These are phyloP conservation scores for Globia sparganii DNA, from an alignment of 2,888 invertebrate genomes.

Conservation along the genomic window DNA sequence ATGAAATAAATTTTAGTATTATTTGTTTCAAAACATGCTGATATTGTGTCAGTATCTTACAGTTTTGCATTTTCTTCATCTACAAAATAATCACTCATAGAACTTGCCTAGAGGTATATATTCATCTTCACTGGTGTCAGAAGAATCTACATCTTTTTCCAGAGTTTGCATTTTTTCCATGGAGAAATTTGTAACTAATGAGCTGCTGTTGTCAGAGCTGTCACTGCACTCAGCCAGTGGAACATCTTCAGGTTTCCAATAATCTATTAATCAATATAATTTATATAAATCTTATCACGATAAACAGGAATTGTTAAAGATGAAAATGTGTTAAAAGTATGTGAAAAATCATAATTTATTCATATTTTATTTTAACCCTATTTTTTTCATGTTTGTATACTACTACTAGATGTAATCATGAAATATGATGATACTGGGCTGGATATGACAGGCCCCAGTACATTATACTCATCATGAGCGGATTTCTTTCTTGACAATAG, in stretches of 20 bases:
- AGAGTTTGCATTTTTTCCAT: constrained; percentile 83
- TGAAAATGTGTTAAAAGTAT: not conserved
- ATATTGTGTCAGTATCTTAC: constrained; percentile 51
- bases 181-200: constrained; percentile 84
- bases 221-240: constrained; percentile 86
- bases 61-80: constrained; percentile 51
- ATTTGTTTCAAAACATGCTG: constrained; percentile 37
- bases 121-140: constrained; percentile 88
- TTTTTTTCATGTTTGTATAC: not conserved
- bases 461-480: not conserved
- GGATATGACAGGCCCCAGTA: not conserved
- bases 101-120: constrained; percentile 85
- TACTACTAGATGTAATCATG: not conserved
- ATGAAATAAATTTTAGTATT: constrained; percentile 7
- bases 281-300: not conserved
- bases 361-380: not conserved
- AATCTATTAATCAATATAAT: constrained; percentile 75
- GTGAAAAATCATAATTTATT: not conserved
- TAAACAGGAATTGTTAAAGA: not conserved
- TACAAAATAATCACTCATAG: constrained; percentile 59
- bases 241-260: constrained; percentile 86
- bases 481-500: not conserved
- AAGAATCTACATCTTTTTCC: constrained; percentile 82
- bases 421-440: not conserved
- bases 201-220: constrained; percentile 87